Evolutionary conservation across 2,113 vertebrate genomes (phyloP).

Genomic region (Platichthys flesus): DNA sequence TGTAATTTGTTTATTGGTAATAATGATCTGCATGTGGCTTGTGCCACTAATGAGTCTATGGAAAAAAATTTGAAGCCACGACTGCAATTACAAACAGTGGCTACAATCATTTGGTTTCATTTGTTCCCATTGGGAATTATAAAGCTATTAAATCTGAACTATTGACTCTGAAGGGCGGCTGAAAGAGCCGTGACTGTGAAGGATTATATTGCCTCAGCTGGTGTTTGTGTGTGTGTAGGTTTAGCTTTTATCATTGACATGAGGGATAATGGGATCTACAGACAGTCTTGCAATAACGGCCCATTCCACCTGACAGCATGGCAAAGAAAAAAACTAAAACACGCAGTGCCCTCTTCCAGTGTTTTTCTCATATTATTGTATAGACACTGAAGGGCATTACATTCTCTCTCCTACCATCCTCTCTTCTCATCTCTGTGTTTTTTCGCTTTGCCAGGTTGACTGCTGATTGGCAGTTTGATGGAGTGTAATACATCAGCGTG

Average conservation of each 20-base stretch:
- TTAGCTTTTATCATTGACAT: constrained; percentile 16
- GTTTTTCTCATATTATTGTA: constrained; percentile 1
- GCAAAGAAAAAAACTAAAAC: not conserved
- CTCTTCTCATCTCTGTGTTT: constrained; percentile 2
- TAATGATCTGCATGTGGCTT: not conserved
- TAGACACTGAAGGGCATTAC: not conserved
- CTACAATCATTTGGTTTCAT: constrained; percentile 27
- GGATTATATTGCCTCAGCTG: constrained; percentile 4
- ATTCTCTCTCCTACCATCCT: not conserved
- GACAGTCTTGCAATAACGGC: constrained; percentile 19
- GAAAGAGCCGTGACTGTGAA: constrained; percentile 1
- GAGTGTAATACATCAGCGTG: constrained; percentile 28
- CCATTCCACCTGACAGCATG: constrained; percentile 5
- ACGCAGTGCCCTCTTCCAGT: not conserved
- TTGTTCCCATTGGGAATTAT: not conserved
- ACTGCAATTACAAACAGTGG: not conserved
- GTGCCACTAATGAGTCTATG: not conserved
- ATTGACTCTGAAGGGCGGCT: not conserved
- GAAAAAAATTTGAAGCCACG: constrained; percentile 11
- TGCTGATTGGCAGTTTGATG: constrained; percentile 45
- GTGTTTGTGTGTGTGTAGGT: constrained; percentile 12
- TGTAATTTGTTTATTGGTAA: not conserved
- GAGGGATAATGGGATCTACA: constrained; percentile 13
- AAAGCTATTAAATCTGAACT: constrained; percentile 27
- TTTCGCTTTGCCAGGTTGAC: constrained; percentile 2